phyloP scores from a whole-genome alignment of 2,888 invertebrate genomes.

The Torymus texanus region DNA sequence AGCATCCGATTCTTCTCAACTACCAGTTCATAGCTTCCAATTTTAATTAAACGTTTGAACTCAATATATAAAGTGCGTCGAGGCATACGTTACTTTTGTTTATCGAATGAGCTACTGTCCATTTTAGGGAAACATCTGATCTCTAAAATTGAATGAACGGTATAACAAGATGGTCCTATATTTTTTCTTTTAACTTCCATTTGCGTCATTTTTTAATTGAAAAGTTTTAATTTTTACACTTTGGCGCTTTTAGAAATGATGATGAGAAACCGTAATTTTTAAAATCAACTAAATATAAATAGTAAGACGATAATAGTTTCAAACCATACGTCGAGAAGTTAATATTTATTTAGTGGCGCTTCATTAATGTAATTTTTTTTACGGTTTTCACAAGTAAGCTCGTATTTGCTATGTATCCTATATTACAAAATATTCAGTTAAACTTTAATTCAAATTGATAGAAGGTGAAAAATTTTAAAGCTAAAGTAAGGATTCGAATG shows the following conservation, averaged over 20 bases:
- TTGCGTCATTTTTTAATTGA: slow-evolving; percentile 22
- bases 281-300: slow-evolving; percentile 29
- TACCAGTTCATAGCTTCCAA: slow-evolving; percentile 88
- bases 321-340: slow-evolving; percentile 44
- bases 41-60: slow-evolving; percentile 78
- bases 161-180: slow-evolving; percentile 39
- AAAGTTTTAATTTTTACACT: slow-evolving; percentile 32
- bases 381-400: slow-evolving; percentile 44
- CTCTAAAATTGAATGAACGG: slow-evolving; percentile 52
- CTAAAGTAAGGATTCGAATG: slow-evolving; percentile 39
- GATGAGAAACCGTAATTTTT: slow-evolving; percentile 40
- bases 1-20: slow-evolving; percentile 68
- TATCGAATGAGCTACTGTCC: slow-evolving; percentile 57
- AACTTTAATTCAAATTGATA: slow-evolving; percentile 33
- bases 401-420: slow-evolving; percentile 37
- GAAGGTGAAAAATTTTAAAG: slow-evolving; percentile 18
- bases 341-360: slow-evolving; percentile 43
- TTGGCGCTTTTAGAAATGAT: slow-evolving; percentile 40
- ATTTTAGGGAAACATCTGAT: slow-evolving; percentile 52
- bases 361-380: slow-evolving; percentile 31
- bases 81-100: slow-evolving; percentile 54
- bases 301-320: slow-evolving; percentile 33
- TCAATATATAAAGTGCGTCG: slow-evolving; percentile 48
- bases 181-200: slow-evolving; percentile 44
- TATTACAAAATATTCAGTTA: slow-evolving; percentile 40